Conservation (phyloP, 2,113 vertebrate genomes). For the Oceanodroma tethys region DNA sequence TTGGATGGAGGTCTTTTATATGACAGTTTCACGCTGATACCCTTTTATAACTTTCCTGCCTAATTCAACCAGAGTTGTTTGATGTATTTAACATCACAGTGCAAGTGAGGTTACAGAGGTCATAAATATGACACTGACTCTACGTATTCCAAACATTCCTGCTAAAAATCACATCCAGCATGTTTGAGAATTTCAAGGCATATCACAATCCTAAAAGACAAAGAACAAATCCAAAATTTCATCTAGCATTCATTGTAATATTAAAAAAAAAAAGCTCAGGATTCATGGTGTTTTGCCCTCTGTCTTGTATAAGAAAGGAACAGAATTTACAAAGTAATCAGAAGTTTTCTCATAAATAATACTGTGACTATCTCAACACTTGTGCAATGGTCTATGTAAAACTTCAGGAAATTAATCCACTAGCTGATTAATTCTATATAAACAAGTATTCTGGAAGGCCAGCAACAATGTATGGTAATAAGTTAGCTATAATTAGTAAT, state of each 20-base stretch:
- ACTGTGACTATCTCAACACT: background rate
- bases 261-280: background rate
- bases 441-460: constrained; percentile 48
- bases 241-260: background rate
- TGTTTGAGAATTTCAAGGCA: background rate
- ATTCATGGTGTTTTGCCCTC: background rate
- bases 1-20: background rate
- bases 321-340: background rate
- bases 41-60: background rate
- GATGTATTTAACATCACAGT: background rate
- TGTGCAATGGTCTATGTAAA: background rate
- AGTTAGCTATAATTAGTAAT: constrained; percentile 68
- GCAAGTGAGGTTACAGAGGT: background rate
- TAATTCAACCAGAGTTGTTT: background rate
- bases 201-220: background rate
- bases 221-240: background rate
- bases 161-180: background rate
- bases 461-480: constrained; percentile 64
- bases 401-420: background rate
- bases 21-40: background rate
- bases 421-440: background rate
- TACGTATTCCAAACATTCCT: background rate
- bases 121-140: background rate
- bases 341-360: background rate
- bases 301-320: background rate